Base-by-base conservation (phyloP, 2,797 vertebrate species). In the Pteronotus mesoamericanus region DNA sequence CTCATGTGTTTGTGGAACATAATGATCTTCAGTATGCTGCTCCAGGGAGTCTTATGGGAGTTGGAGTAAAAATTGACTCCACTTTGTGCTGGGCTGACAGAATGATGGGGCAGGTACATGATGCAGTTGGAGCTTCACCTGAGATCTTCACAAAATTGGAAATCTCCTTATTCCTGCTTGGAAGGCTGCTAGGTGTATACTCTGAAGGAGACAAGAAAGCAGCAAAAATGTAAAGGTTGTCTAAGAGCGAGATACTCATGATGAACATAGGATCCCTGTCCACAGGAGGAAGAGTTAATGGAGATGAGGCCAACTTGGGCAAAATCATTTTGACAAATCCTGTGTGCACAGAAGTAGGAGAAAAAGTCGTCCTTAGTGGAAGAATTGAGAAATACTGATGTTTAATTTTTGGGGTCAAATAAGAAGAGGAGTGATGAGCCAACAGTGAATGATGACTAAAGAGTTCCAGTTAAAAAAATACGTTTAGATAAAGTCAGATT, bases 201-300 rank as follows among this genome's bases (percentile, higher is more conserved):
- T 99, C 99, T 9, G 99, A 99, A 97, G 99, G 99, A n/a, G 99
- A 99, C 98, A 99, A 99, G 97, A 99, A 99, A 98, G 99, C 99
- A 48, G 59, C 4, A 24, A 83, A 83, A 42, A 32, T 83, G 21
- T 80, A 83, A 10, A 83, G 34, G 32, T 66, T 34, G 80, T 66
- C 32, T 34, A 14, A n/a, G 42, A 34, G 44, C 10, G 42, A n/a
- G 5, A 32, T 64, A 32, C 12, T n/a, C 5, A 24, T 16, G 29
- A 32, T 15, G 39, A 83, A 34, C 42, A 64, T 19, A 64, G 21
- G 32, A 46, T 34, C 21, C 14, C 26, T 34, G 59, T 66, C 32
- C 4, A 34, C 14, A 64, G 80, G 42, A 64, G 8, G 42, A 64
- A 46, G 37, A 29, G 9, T 46, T 64, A 46, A 21, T 83, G 42